These are phyloP conservation scores for Nibea coibor DNA, from an alignment of 2,113 vertebrate genomes.

Conservation along the genomic window DNA sequence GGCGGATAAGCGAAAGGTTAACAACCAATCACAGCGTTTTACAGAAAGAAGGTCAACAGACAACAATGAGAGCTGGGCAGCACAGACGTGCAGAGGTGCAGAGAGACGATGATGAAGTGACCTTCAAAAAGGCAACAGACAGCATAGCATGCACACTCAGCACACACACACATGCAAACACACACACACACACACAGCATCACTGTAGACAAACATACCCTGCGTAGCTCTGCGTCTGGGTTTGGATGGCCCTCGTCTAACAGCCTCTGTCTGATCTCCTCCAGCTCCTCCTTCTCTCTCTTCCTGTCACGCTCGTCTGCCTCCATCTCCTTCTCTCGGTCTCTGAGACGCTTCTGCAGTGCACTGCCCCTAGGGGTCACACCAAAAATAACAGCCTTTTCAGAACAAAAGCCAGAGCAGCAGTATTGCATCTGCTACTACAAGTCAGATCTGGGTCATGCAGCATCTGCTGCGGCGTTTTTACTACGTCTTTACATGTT, in stretches of 20 bases:
- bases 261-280: slow-evolving; percentile 97
- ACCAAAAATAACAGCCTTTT: slow-evolving; percentile 50
- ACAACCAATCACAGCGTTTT: slow-evolving; percentile 27
- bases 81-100: slow-evolving; percentile 50
- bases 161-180: slow-evolving; percentile 14
- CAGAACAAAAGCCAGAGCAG: slow-evolving; percentile 61
- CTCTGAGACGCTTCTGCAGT: slow-evolving; percentile 97
- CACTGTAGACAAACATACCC: slow-evolving; percentile 82
- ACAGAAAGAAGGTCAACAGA: slow-evolving; percentile 40
- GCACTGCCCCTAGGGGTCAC: slow-evolving; percentile 92
- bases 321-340: slow-evolving; percentile 98
- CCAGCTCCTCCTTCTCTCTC: slow-evolving; percentile 97
- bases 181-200: neutral
- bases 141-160: slow-evolving; percentile 3
- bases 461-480: neutral
- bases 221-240: slow-evolving; percentile 97
- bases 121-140: slow-evolving; percentile 74
- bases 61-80: slow-evolving; percentile 38
- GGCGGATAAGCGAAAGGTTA: slow-evolving; percentile 28
- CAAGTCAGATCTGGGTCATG: slow-evolving; percentile 53
- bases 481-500: neutral
- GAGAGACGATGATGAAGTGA: slow-evolving; percentile 65
- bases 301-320: slow-evolving; percentile 97
- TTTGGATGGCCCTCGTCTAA: slow-evolving; percentile 98
- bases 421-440: slow-evolving; percentile 39